phyloP scores from a whole-genome alignment of 2,113 vertebrate genomes.

The Crotophaga sulcirostris region DNA sequence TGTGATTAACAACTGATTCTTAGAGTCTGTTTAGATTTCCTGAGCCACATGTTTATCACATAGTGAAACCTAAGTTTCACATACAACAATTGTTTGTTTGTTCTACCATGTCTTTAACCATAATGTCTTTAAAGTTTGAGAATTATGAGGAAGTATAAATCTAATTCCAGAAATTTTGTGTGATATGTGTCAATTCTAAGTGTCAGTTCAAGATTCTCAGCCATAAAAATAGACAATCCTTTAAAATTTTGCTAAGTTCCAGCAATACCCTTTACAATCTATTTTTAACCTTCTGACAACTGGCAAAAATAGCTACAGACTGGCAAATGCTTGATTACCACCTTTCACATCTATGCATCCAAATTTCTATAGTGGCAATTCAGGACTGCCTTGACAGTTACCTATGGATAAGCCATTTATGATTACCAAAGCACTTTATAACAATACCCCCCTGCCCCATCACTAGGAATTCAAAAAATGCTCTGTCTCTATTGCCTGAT shows the following conservation, averaged over 20 bases:
- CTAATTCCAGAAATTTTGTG: not conserved
- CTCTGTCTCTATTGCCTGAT: not conserved
- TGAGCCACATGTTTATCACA: not conserved
- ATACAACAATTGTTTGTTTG: not conserved
- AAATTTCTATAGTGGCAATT: not conserved
- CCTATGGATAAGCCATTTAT: not conserved
- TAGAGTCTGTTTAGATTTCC: not conserved
- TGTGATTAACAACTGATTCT: not conserved
- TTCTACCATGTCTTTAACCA: not conserved
- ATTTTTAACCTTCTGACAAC: not conserved
- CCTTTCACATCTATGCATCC: not conserved
- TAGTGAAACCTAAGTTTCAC: not conserved
- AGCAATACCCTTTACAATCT: not conserved
- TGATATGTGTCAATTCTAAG: not conserved
- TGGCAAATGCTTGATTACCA: not conserved
- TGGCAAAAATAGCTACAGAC: not conserved
- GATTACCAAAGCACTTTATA: not conserved
- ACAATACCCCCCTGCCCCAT: accelerated
- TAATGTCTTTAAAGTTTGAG: not conserved
- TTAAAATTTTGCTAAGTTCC: not conserved
- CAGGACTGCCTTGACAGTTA: not conserved
- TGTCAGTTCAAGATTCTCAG: not conserved
- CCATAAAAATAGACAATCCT: not conserved
- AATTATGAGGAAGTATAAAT: not conserved
- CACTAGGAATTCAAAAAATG: not conserved